Evolutionary conservation across 1,140 invertebrate genomes (phyloP).

Genomic region (Drosophila lacertosa): DNA sequence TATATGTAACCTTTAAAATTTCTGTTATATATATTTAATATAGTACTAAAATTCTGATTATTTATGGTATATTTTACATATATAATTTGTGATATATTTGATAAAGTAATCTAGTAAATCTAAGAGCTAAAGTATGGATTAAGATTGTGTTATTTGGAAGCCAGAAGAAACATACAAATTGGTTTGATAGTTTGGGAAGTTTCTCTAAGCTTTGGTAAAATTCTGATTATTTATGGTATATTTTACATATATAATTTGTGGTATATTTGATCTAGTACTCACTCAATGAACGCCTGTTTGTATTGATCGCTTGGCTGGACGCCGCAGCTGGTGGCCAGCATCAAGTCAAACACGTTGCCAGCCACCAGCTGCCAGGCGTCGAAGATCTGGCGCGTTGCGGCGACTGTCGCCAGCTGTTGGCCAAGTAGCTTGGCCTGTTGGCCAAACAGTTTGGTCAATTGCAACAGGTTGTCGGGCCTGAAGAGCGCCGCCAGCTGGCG

Average conservation of each 20-base stretch:
- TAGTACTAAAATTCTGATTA: too few species aligned
- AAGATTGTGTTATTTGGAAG: too few species aligned
- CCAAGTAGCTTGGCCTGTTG: conserved; percentile 29
- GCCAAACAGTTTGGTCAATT: conserved; percentile 21
- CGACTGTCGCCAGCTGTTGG: conserved; percentile 13
- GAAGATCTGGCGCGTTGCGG: conserved; percentile 4
- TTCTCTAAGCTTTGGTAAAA: too few species aligned
- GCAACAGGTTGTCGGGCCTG: conserved; percentile 16
- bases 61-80: too few species aligned
- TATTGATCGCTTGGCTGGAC: conserved; percentile 45
- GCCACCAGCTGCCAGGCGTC: conserved; percentile 25
- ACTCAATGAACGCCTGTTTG: conserved; percentile 36
- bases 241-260: not conserved
- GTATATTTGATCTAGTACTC: conserved; percentile 1
- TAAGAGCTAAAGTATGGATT: too few species aligned
- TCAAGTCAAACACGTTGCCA: conserved; percentile 31
- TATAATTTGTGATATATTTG: too few species aligned
- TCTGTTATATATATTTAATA: too few species aligned
- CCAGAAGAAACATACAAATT: too few species aligned
- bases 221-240: too few species aligned
- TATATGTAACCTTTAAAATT: too few species aligned
- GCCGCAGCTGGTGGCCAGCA: conserved; percentile 48
- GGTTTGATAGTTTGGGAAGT: too few species aligned
- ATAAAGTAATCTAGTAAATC: too few species aligned
- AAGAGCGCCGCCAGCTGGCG: conserved; percentile 37